phyloP scores from a whole-genome alignment of 2,797 vertebrate genomes.

The Zenarchopterus dispar region DNA sequence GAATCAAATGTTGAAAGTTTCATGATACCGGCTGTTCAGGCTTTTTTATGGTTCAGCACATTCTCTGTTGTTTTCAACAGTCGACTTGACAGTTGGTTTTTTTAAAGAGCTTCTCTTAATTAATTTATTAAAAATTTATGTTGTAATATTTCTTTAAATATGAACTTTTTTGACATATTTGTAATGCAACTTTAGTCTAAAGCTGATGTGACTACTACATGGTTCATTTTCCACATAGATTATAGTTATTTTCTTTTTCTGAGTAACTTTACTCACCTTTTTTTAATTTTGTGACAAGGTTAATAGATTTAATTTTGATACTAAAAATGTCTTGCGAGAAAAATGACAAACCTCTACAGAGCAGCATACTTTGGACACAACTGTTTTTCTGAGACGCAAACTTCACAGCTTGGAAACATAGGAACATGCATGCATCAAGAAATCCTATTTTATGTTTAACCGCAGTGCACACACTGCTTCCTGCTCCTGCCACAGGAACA shows the following conservation, averaged over 20 bases:
- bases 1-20: slow-evolving; percentile 36
- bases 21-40: slow-evolving; percentile 25
- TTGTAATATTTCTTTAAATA: too few relatives aligned
- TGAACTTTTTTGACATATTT: too few relatives aligned
- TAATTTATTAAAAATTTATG: too few relatives aligned
- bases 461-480: slow-evolving; percentile 38
- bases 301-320: too few relatives aligned
- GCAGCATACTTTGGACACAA: neutral
- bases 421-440: slow-evolving; percentile 5
- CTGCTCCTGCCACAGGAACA: slow-evolving; percentile 48
- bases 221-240: too few relatives aligned
- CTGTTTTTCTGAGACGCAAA: neutral
- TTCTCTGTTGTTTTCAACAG: slow-evolving; percentile 11
- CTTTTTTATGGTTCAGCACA: slow-evolving; percentile 35
- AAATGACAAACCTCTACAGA: neutral
- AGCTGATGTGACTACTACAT: too few relatives aligned
- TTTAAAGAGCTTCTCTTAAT: too few relatives aligned
- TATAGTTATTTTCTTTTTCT: too few relatives aligned
- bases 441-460: slow-evolving; percentile 41
- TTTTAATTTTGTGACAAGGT: too few relatives aligned
- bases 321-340: neutral
- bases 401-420: slow-evolving; percentile 5
- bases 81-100: neutral
- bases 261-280: too few relatives aligned
- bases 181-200: too few relatives aligned